Percentiles rank a stretch among this genome's conserved stretches.
phyloP scores from a whole-genome alignment of 2,797 vertebrate genomes.

The Pipistrellus kuhlii region DNA sequence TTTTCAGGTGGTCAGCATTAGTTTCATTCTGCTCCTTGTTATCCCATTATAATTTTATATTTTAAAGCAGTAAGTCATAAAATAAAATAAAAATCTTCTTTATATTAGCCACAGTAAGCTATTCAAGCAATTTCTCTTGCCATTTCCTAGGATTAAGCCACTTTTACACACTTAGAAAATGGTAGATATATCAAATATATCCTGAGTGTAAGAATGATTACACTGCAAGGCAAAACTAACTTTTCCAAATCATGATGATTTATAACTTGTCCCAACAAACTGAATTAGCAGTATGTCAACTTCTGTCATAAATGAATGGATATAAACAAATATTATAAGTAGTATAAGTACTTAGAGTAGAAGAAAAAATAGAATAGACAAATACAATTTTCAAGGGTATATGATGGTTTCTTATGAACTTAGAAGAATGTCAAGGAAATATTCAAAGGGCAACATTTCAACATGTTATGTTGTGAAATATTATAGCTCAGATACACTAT shows the following conservation, averaged over 20 bases:
- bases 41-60: constrained; percentile 76
- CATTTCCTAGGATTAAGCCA: neutral
- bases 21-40: constrained; percentile 74
- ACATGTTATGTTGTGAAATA: neutral
- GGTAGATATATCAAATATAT: neutral
- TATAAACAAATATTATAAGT: neutral
- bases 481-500: neutral
- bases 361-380: neutral
- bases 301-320: neutral
- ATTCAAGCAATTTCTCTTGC: neutral
- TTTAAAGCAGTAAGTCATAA: constrained; percentile 79
- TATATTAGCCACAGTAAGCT: neutral
- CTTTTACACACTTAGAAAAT: neutral
- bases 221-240: neutral
- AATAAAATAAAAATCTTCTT: constrained; percentile 79
- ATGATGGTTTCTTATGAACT: neutral
- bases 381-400: neutral
- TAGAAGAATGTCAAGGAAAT: constrained; percentile 31
- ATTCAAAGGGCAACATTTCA: neutral
- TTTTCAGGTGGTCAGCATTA: constrained; percentile 73
- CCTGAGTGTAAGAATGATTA: neutral
- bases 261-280: neutral
- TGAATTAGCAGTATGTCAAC: neutral
- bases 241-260: neutral
- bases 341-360: neutral